These are phyloP conservation scores for Drosophila siamana DNA, from an alignment of 2,888 invertebrate genomes.

Conservation along the genomic window DNA sequence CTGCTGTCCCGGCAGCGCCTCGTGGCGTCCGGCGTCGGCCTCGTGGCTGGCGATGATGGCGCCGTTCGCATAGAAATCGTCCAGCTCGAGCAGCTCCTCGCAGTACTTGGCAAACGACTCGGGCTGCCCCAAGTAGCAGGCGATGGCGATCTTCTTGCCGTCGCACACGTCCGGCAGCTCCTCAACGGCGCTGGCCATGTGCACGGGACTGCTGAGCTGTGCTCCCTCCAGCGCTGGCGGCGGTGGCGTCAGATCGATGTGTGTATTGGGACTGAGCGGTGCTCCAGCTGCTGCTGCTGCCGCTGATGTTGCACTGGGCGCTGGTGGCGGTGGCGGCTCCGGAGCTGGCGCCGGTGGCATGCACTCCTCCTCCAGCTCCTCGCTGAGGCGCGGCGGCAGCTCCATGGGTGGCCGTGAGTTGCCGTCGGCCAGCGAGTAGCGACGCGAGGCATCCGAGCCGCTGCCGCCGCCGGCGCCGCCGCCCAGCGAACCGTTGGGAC, in stretches of 20 bases:
- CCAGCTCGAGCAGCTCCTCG: constrained; percentile 89
- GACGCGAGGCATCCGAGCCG: constrained; percentile 86
- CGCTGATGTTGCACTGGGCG: constrained; percentile 52
- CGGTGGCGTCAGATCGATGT: constrained; percentile 85
- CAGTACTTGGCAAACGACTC: constrained; percentile 91
- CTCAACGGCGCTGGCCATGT: constrained; percentile 86
- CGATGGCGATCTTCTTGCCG: constrained; percentile 94
- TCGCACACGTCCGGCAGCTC: constrained; percentile 90
- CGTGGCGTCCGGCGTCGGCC: too few species aligned
- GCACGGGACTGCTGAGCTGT: constrained; percentile 81
- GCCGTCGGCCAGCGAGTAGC: constrained; percentile 88
- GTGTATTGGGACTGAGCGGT: constrained; percentile 84
- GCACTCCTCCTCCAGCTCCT: constrained; percentile 85
- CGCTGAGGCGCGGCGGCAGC: constrained; percentile 84
- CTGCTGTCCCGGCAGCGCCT: constrained; percentile 83
- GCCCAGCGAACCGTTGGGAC: constrained; percentile 85
- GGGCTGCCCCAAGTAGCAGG: constrained; percentile 94
- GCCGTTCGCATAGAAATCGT: constrained; percentile 88
- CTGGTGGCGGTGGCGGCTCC: constrained; percentile 84
- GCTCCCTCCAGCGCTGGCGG: constrained; percentile 83
- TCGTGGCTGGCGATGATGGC: constrained; percentile 83
- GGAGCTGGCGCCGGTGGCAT: constrained; percentile 84
- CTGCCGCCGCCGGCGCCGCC: constrained; percentile 80
- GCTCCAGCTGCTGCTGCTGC: constrained; percentile 16
- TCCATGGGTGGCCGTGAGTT: constrained; percentile 85